Evolutionary conservation across 2,797 vertebrate species (phyloP), one percentile per base, ranked within the genome.

Genomic region (Forpus xanthops): DNA sequence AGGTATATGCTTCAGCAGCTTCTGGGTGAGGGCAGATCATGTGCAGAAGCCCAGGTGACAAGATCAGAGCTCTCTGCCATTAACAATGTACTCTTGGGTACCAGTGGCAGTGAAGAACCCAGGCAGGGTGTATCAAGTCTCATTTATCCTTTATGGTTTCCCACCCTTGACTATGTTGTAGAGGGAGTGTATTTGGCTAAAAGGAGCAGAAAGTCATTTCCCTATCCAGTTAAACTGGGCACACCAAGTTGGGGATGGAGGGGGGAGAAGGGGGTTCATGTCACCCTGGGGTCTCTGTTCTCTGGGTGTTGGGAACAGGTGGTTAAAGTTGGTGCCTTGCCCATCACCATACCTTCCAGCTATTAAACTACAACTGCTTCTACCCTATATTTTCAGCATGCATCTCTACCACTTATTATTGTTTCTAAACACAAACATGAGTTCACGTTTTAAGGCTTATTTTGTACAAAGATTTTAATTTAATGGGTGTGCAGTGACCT

Each of bases 51-150:
- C 55, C 80, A 49, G 20, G 52, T 25, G 6, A 25, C 1, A 2
- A 42, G 67, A 50, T 3, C 30, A 10, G 53, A 85, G n/a, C n/a
- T 67, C 49, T 71, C 44, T 72, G 66, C 5, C 53, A 8, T 6
- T 16, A 45, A 5, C 62, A 27, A 3, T 0, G 19, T 37, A 81
- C 41, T 39, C 81, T 6, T 44, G 45, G 65, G 58, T 71, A 39
- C 20, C 64, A 41, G 11, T 4, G 3, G 49, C 49, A 64, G 15
- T 4, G 28, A 56, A 58, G 67, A 27, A n/a, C 23, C 37, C 1
- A 0, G 24, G 39, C 39, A 28, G 21, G 60, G n/a, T 1, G 0
- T 10, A 41, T 8, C 30, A 8, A n/a, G 10, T 9, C 66, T 45
- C 42, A 6, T 39, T 71, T 39, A 17, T 7, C 35, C 45, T n/a